Conservation (phyloP, 2,797 vertebrate genomes). For the Pipistrellus pygmaeus region DNA sequence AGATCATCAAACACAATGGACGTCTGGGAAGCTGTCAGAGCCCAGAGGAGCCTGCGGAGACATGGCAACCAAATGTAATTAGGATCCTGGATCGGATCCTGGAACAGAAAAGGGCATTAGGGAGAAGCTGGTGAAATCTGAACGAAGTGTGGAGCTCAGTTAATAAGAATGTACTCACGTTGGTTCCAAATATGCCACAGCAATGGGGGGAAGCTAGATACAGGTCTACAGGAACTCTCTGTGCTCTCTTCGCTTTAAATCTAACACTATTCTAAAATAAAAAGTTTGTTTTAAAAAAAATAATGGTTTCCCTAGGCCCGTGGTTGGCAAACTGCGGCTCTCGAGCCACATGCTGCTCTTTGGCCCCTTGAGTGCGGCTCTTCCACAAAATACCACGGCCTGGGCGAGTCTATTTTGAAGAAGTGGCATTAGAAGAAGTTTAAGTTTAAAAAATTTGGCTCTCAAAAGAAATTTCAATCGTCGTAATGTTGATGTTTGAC, state of each 20-base stretch:
- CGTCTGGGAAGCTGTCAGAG: neutral
- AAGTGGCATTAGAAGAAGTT: no score
- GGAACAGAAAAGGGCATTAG: neutral
- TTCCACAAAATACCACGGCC: no score
- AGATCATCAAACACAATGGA: slow-evolving; percentile 9
- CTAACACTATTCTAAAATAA: slow-evolving; percentile 13
- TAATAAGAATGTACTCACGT: neutral
- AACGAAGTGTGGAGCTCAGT: neutral
- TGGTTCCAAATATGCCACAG: neutral
- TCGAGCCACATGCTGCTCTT: no score
- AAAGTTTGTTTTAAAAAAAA: neutral
- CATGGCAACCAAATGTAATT: neutral
- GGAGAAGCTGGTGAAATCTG: neutral
- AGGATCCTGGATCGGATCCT: neutral
- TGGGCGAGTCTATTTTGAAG: no score
- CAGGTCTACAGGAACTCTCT: neutral
- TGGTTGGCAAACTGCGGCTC: no score
- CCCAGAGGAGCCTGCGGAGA: neutral
- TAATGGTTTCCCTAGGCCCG: neutral
- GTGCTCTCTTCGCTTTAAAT: neutral
- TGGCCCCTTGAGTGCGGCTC: no score
- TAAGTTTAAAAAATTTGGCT: no score
- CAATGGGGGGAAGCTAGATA: neutral
- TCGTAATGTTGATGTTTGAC: no score
- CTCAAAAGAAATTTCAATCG: no score